A percentile compares a stretch with the other conserved stretches of the same genome.
phyloP scores from a whole-genome alignment of 2,797 vertebrate genomes.

The Sylvilagus floridanus region DNA sequence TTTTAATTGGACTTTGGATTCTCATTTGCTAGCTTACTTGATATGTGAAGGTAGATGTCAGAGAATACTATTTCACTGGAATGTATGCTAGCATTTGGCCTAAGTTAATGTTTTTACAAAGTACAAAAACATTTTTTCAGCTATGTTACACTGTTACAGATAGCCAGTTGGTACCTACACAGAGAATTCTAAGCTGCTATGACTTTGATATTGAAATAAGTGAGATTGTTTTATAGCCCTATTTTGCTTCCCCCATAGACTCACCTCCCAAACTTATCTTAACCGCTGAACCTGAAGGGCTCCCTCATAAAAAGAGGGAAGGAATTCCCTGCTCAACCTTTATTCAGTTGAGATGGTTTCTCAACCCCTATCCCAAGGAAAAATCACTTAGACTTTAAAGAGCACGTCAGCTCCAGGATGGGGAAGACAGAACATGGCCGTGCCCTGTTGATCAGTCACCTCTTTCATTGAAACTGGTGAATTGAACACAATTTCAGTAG shows the following conservation, averaged over 20 bases:
- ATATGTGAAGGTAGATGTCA: constrained; percentile 45
- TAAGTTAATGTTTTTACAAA: constrained; percentile 48
- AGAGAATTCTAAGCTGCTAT: neutral
- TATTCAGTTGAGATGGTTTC: constrained; percentile 10
- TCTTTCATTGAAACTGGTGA: constrained; percentile 25
- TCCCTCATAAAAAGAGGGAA: neutral
- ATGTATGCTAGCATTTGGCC: constrained; percentile 38
- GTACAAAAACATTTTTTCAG: constrained; percentile 48
- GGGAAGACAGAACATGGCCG: neutral
- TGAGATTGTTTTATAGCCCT: constrained; percentile 19
- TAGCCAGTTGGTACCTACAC: neutral
- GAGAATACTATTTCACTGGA: constrained; percentile 27
- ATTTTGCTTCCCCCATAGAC: neutral
- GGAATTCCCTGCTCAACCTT: neutral
- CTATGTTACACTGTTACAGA: constrained; percentile 30
- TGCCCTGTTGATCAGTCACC: neutral
- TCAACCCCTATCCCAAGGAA: neutral
- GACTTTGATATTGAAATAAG: constrained; percentile 31
- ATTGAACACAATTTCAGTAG: neutral
- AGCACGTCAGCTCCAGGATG: neutral
- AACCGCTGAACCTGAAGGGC: neutral
- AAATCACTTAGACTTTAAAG: constrained; percentile 15
- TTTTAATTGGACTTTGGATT: constrained; percentile 48
- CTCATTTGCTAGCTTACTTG: constrained; percentile 21
- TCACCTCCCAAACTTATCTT: neutral